phyloP scores from a whole-genome alignment of 2,797 vertebrate species.

The Clarias pachynema region DNA sequence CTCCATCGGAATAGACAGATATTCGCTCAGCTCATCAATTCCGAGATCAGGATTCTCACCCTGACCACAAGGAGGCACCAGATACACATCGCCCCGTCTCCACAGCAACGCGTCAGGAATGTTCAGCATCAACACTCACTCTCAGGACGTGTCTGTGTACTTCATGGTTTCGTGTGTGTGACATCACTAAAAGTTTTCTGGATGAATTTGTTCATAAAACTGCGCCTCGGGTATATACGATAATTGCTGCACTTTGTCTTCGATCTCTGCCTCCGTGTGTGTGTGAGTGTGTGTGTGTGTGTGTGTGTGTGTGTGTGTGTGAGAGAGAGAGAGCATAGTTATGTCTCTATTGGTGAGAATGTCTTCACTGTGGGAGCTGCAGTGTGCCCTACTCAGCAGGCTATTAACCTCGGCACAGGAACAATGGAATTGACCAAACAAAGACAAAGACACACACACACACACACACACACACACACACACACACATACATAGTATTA shows the following conservation, averaged over 20 bases:
- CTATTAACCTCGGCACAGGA: slow-evolving; percentile 60
- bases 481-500: slow-evolving; percentile 6
- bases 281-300: slow-evolving; percentile 26
- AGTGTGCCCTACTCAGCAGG: slow-evolving; percentile 64
- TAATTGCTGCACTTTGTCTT: slow-evolving; percentile 11
- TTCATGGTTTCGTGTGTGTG: neutral
- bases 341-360: slow-evolving; percentile 63
- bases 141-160: slow-evolving; percentile 19
- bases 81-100: slow-evolving; percentile 60
- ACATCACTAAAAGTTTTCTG: slow-evolving; percentile 1
- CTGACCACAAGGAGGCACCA: slow-evolving; percentile 73
- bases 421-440: slow-evolving; percentile 63
- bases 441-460: slow-evolving; percentile 39
- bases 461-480: slow-evolving; percentile 22
- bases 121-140: slow-evolving; percentile 28
- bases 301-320: slow-evolving; percentile 21
- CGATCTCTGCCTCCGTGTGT: neutral
- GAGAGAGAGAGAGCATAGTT: slow-evolving; percentile 27
- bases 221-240: neutral
- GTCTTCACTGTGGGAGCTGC: slow-evolving; percentile 64
- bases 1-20: slow-evolving; percentile 8
- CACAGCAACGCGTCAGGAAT: slow-evolving; percentile 46
- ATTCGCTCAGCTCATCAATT: neutral
- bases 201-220: neutral
- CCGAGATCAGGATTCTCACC: slow-evolving; percentile 24